phyloP scores from a whole-genome alignment of 2,113 vertebrate genomes.

The Prunella fulvescens region DNA sequence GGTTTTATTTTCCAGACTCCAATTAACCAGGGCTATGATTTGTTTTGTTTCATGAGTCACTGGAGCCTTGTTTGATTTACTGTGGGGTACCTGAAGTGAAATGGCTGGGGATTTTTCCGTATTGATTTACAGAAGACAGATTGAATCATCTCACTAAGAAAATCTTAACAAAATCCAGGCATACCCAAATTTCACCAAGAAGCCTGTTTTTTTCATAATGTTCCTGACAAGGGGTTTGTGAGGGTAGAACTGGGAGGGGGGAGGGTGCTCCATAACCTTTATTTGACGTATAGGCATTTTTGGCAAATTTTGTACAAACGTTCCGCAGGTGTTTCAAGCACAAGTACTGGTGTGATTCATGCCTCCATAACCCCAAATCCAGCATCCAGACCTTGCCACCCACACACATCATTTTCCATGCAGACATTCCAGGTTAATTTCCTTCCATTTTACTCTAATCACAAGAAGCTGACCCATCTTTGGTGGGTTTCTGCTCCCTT shows the following conservation, averaged over 20 bases:
- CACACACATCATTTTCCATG: neutral
- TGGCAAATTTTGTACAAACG: conserved; percentile 31
- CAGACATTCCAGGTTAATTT: conserved; percentile 28
- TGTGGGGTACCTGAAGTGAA: conserved; percentile 17
- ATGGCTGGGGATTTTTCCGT: conserved; percentile 17
- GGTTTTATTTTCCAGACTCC: conserved; percentile 46
- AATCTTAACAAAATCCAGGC: conserved; percentile 1
- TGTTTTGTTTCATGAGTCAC: conserved; percentile 36
- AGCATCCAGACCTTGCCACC: conserved; percentile 3
- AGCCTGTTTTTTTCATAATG: conserved; percentile 1
- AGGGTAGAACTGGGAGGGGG: conserved; percentile 31
- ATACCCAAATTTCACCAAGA: conserved; percentile 19
- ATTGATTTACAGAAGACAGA: conserved; percentile 9
- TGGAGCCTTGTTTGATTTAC: conserved; percentile 30
- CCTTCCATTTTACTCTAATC: neutral
- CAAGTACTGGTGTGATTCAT: conserved; percentile 58
- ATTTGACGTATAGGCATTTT: neutral
- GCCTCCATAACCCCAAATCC: conserved; percentile 41
- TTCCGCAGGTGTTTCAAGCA: conserved; percentile 58
- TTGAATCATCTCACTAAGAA: neutral
- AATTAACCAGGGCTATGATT: conserved; percentile 48
- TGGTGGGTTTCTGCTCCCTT: neutral
- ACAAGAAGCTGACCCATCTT: neutral
- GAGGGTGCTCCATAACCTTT: neutral
- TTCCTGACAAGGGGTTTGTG: conserved; percentile 3